These are phyloP conservation scores for Pomatorhinus ruficollis DNA, from an alignment of 2,113 vertebrate genomes.

Conservation along the genomic window DNA sequence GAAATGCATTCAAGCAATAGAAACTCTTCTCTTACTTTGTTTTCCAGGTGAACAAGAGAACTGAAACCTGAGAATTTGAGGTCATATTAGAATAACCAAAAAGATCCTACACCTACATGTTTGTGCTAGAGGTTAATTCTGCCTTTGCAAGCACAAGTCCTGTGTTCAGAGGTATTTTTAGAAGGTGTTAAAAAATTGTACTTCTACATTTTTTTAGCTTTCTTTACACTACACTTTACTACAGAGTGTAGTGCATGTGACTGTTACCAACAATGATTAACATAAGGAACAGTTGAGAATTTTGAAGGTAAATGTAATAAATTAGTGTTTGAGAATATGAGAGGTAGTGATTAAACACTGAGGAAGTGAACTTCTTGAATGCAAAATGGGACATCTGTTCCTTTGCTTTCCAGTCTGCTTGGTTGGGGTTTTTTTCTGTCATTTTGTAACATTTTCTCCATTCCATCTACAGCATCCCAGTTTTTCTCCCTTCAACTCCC, in stretches of 20 bases:
- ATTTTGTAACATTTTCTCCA: background rate
- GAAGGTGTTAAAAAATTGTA: background rate
- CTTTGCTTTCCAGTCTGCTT: background rate
- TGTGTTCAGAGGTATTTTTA: background rate
- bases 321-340: background rate
- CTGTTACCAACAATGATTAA: background rate
- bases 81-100: background rate
- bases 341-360: background rate
- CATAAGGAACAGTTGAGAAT: background rate
- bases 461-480: background rate
- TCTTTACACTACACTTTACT: background rate
- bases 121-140: background rate
- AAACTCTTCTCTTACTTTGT: background rate
- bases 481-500: background rate
- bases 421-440: background rate
- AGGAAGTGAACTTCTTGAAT: background rate
- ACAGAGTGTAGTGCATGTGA: accelerated
- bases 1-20: background rate
- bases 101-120: background rate
- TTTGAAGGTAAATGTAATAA: background rate
- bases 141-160: background rate
- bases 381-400: background rate
- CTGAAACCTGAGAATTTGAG: background rate
- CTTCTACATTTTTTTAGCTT: background rate
- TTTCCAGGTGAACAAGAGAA: background rate